Conservation (phyloP, 2,797 vertebrate genomes). For the Cirrhinus mrigala region DNA sequence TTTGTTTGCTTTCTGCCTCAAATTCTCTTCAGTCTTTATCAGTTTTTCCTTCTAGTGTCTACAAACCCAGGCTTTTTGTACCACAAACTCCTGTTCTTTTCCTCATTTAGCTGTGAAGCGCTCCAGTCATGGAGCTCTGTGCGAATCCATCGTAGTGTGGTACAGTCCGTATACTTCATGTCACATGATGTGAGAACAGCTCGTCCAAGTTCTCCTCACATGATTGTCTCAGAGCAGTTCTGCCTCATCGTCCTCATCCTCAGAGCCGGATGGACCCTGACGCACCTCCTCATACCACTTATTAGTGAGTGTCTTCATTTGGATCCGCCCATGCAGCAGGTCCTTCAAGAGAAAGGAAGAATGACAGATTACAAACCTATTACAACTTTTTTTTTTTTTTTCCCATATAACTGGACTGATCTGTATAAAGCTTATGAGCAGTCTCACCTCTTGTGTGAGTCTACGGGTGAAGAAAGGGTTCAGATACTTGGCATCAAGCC, state of each 20-base stretch:
- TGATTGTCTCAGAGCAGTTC: constrained; percentile 81
- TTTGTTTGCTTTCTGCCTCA: background rate
- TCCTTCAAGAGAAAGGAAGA: constrained; percentile 78
- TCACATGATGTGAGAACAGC: no score
- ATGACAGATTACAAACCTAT: background rate
- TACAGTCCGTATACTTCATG: background rate
- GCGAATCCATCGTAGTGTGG: background rate
- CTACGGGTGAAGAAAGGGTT: constrained; percentile 98
- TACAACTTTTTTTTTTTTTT: background rate
- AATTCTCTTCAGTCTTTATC: background rate
- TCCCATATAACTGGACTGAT: background rate
- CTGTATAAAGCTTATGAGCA: background rate
- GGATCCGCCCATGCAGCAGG: constrained; percentile 92
- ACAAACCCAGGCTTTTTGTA: background rate
- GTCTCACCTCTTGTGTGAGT: constrained; percentile 92
- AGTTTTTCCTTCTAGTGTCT: background rate
- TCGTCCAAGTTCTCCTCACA: no score
- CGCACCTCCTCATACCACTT: constrained; percentile 99
- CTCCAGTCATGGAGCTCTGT: background rate
- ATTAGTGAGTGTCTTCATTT: constrained; percentile 98
- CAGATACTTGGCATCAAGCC: constrained; percentile 97
- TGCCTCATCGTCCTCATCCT: constrained; percentile 94
- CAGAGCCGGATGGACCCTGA: constrained; percentile 96
- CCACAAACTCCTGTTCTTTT: background rate
- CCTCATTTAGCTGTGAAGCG: background rate